Conservation (phyloP, 2,113 vertebrate species). For the Progne subis region DNA sequence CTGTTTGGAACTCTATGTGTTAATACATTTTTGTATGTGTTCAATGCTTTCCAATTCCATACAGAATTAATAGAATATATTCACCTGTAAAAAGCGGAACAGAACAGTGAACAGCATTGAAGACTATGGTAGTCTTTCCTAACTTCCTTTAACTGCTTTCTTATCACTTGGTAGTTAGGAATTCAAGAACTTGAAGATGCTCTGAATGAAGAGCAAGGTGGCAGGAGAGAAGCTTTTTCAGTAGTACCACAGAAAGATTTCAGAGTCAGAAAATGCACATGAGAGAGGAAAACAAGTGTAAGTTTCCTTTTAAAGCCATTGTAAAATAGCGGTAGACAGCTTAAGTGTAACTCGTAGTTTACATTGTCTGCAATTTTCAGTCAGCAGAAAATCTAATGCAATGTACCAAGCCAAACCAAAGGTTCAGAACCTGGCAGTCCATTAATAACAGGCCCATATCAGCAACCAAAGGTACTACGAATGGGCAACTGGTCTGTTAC, state of each 20-base stretch:
- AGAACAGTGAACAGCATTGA: background rate
- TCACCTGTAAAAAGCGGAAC: background rate
- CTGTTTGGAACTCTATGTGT: background rate
- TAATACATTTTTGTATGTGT: background rate
- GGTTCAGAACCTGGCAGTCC: background rate
- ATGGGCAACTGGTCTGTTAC: background rate
- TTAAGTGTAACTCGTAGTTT: background rate
- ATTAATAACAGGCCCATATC: too few relatives aligned
- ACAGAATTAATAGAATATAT: background rate
- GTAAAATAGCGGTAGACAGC: background rate
- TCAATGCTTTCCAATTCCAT: background rate
- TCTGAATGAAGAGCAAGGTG: constrained; percentile 76
- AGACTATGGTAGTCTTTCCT: background rate
- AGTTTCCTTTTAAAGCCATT: constrained; percentile 42
- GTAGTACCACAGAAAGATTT: constrained; percentile 78
- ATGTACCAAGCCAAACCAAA: background rate
- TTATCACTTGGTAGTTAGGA: constrained; percentile 73
- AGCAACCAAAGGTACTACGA: background rate
- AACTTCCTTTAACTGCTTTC: constrained; percentile 26
- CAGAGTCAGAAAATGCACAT: constrained; percentile 78
- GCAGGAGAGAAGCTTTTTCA: constrained; percentile 75
- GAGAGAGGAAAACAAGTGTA: constrained; percentile 75
- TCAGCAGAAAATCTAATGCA: background rate
- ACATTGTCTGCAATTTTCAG: background rate
- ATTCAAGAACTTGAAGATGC: constrained; percentile 82